A percentile compares a stretch with the other conserved stretches of the same genome.
Conservation (phyloP, 92 coral and sea anemone species). For the Epizoanthus rinbou region DNA sequence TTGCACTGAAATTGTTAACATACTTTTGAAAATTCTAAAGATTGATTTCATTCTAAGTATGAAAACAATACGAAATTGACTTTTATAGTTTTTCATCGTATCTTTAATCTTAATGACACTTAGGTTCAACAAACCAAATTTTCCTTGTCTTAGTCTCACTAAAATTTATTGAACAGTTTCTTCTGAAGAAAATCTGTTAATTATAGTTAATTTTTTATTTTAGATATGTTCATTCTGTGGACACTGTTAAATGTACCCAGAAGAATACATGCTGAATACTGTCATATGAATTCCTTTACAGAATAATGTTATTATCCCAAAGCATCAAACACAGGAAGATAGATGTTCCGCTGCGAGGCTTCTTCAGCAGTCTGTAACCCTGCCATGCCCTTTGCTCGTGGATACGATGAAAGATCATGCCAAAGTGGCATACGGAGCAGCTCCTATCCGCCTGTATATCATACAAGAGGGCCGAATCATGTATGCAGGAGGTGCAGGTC, state of each 20-base stretch:
- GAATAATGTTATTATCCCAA: slow-evolving; percentile 22
- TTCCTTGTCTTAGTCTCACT: no score
- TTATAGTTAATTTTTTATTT: no score
- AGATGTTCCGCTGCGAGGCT: slow-evolving; percentile 56
- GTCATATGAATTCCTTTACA: neutral
- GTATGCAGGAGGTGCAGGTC: slow-evolving; percentile 54
- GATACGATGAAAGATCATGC: slow-evolving; percentile 71
- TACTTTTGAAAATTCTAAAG: no score
- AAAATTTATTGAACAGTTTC: no score
- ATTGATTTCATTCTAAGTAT: no score
- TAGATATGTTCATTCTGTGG: neutral
- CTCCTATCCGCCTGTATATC: slow-evolving; percentile 51
- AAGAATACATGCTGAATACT: no score
- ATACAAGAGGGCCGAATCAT: slow-evolving; percentile 49
- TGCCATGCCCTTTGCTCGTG: slow-evolving; percentile 65
- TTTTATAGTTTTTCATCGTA: no score
- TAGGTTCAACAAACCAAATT: no score
- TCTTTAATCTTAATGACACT: no score
- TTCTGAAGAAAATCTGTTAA: no score
- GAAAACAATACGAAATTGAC: no score
- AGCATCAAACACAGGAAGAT: slow-evolving; percentile 31
- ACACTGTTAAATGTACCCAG: neutral
- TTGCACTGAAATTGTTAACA: no score
- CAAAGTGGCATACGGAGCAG: slow-evolving; percentile 48
- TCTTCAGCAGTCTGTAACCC: slow-evolving; percentile 55